Conservation (phyloP, 2,888 invertebrate species). For the Nephrotoma appendiculata region DNA sequence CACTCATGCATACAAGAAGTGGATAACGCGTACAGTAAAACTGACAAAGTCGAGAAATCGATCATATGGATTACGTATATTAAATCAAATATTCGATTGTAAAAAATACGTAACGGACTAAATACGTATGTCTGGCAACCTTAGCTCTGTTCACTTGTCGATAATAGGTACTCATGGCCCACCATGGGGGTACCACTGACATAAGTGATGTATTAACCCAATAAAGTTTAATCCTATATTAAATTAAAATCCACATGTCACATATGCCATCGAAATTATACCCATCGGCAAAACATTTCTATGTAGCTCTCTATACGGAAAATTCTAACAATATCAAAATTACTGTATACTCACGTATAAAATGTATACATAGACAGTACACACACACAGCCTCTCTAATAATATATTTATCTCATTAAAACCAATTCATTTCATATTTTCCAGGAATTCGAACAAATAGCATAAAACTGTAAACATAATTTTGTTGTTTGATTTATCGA, state of each 20-base stretch:
- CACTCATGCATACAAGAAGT: no score
- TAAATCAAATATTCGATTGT: no score
- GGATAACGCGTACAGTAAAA: no score
- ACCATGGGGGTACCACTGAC: no score
- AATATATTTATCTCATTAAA: neutral
- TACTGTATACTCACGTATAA: neutral
- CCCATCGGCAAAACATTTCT: neutral
- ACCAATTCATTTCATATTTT: neutral
- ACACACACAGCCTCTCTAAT: neutral
- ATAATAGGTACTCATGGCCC: no score
- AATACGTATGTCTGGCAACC: no score
- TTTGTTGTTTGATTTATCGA: neutral
- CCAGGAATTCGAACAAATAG: neutral
- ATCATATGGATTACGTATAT: no score
- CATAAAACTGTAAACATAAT: neutral
- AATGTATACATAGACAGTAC: neutral
- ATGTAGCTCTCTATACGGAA: neutral
- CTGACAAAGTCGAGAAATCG: no score
- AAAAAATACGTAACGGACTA: no score
- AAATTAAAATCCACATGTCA: neutral
- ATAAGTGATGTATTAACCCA: no score
- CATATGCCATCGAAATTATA: neutral
- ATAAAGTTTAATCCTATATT: neutral
- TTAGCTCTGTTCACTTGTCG: no score
- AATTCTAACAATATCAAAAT: neutral